Evolutionary conservation across 2,113 vertebrate species (phyloP), one percentile per base, ranked within the genome.

Genomic region (Steatornis caripensis): DNA sequence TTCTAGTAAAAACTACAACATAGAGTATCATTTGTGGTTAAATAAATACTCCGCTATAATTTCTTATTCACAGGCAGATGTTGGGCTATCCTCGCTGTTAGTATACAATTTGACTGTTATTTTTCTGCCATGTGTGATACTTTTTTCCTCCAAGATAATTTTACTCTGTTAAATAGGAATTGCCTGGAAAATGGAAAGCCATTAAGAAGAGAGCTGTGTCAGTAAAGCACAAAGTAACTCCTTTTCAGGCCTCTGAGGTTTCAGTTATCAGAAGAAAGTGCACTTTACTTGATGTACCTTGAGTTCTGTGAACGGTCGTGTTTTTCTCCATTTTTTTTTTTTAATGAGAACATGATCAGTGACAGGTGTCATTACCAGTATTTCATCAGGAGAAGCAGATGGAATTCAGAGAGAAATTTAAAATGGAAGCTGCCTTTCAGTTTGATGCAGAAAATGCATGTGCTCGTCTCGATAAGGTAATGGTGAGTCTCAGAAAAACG

Each of bases 401-500:
- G 34, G 97, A 98, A 93, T 99, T 99, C 97, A 97, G 98, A 96
- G 97, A 98, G 70, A 97, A 88, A 89, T 99, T 99, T 97, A 95
- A 93, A 98, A 84, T 87, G 87, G 97, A 94, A 41, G 95, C 96
- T 30, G 98, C 98, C 24, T 98, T 99, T 93, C 69, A 41, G 55
- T 98, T 97, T 95, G 96, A 65, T 84, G 89, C 96, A n/a, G 89
- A 94, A 87, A 97, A 97, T 58, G 98, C 98, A 7, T 99, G 98
- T 82, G 26, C 53, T 69, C 64, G 36, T 61, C 97, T 99, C 16
- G 96, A 98, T 86, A 98, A 98, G 92, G 98, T 99, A 98, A 95
- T 51, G 60, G 49, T 23, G 45, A 85, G 61, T 53, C 77, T 48
- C 46, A 39, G 48, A 83, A 78, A 87, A 90, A 43, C 4, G 1